Evolutionary conservation across 2,888 invertebrate species (phyloP).

Genomic region (Mimas tiliae): DNA sequence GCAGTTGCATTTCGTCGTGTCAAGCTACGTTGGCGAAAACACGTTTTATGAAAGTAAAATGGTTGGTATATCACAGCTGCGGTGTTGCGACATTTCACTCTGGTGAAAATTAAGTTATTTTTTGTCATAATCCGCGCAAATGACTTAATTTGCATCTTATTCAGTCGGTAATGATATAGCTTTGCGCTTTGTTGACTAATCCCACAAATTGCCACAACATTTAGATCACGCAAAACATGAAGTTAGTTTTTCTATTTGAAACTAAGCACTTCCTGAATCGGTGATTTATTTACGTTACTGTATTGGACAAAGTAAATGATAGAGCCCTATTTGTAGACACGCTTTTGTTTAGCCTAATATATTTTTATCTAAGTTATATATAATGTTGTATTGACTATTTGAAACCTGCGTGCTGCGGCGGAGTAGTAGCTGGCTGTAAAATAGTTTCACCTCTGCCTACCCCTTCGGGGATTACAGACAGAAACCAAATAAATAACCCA

Average conservation of each 20-base stretch:
- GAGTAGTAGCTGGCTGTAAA: too few species aligned
- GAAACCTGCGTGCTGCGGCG: not conserved
- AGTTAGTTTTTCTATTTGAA: slow-evolving; percentile 8
- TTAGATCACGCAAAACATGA: not conserved
- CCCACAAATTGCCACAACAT: not conserved
- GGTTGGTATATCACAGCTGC: slow-evolving; percentile 48
- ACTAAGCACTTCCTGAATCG: slow-evolving; percentile 11
- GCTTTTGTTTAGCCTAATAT: not conserved
- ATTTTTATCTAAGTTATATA: not conserved
- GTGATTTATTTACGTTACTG: slow-evolving; percentile 8
- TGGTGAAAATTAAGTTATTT: slow-evolving; percentile 54
- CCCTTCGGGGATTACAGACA: too few species aligned
- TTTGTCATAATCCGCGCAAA: slow-evolving; percentile 35
- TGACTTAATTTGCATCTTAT: slow-evolving; percentile 38
- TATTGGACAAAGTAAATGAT: slow-evolving; percentile 2
- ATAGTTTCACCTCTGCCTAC: too few species aligned
- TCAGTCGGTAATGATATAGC: slow-evolving; percentile 14
- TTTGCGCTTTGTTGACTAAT: slow-evolving; percentile 16
- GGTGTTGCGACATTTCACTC: slow-evolving; percentile 67
- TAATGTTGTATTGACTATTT: not conserved
- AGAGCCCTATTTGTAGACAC: not conserved
- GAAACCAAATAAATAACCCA: too few species aligned
- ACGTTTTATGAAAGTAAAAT: slow-evolving; percentile 72
- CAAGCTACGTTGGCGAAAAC: slow-evolving; percentile 52
- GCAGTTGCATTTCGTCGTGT: slow-evolving; percentile 43